Percentiles rank a stretch among this genome's conserved stretches.
Evolutionary conservation across 2,888 invertebrate genomes (phyloP).

Genomic region (Drosophila macrospina): DNA sequence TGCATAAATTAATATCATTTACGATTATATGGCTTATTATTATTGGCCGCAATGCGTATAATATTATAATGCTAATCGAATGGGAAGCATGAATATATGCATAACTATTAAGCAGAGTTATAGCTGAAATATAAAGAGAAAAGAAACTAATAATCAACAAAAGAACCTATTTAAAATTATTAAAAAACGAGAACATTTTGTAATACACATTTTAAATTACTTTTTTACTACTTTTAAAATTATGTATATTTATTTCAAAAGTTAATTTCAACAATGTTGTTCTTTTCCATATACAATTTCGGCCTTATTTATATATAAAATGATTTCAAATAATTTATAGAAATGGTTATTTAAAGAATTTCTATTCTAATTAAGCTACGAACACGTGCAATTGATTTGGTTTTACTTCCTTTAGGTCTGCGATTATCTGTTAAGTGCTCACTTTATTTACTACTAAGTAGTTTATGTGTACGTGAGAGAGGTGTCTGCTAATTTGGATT

Average conservation of each 20-base stretch:
- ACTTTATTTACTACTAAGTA: constrained; percentile 1
- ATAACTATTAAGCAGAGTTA: neutral
- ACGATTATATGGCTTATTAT: neutral
- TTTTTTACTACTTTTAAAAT: too few relatives aligned
- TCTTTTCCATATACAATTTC: too few relatives aligned
- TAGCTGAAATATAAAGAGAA: neutral
- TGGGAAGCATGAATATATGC: neutral
- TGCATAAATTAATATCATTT: constrained; percentile 10
- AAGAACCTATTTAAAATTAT: neutral
- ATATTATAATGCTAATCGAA: constrained; percentile 15
- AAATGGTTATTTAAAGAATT: too few relatives aligned
- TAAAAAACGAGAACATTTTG: neutral
- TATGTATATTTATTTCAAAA: too few relatives aligned
- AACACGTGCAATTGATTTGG: neutral
- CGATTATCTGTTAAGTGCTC: constrained; percentile 6
- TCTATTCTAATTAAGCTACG: too few relatives aligned
- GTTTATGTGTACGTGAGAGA: neutral
- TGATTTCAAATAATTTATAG: too few relatives aligned
- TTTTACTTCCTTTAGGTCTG: neutral
- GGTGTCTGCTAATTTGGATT: constrained; percentile 24
- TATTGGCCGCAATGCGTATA: constrained; percentile 16
- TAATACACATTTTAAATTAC: too few relatives aligned
- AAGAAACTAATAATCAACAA: neutral
- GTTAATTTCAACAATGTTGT: too few relatives aligned
- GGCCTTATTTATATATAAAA: too few relatives aligned